Evolutionary conservation across 1,140 invertebrate genomes (phyloP).

Genomic region (Ceratoteleas bidentatus): DNA sequence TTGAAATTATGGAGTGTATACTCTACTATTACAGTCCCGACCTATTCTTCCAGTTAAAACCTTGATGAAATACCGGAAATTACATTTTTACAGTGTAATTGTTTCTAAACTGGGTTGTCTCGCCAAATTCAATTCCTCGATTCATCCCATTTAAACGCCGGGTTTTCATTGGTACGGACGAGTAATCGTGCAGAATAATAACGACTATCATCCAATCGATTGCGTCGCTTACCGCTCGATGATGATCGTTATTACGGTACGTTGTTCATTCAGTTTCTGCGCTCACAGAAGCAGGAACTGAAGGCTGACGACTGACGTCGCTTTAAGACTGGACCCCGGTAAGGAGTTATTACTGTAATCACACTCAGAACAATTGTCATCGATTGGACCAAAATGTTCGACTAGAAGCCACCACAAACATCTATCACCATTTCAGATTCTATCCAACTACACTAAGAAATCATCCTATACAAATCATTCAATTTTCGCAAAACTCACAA

Average conservation of each 20-base stretch:
- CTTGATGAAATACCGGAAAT: too few species aligned
- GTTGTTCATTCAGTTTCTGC: conserved; percentile 35
- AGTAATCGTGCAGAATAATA: conserved; percentile 27
- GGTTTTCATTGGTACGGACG: conserved; percentile 31
- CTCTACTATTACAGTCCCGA: too few species aligned
- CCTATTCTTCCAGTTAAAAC: too few species aligned
- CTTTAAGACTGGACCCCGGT: conserved; percentile 54
- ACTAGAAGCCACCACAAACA: neutral
- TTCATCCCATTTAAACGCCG: too few species aligned
- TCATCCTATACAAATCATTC: too few species aligned
- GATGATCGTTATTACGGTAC: conserved; percentile 44
- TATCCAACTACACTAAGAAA: too few species aligned
- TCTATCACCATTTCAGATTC: too few species aligned
- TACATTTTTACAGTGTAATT: too few species aligned
- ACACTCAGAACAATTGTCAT: neutral
- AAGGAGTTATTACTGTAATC: conserved; percentile 35
- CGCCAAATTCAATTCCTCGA: too few species aligned
- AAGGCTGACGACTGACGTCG: conserved; percentile 29
- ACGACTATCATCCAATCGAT: conserved; percentile 37
- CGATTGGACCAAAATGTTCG: neutral
- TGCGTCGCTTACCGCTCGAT: conserved; percentile 9
- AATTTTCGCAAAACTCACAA: too few species aligned
- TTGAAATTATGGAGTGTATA: too few species aligned
- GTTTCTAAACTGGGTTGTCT: too few species aligned
- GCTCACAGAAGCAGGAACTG: conserved; percentile 38